Conservation (phyloP, 2,797 vertebrate species). For the Coracias cyanogaster region DNA sequence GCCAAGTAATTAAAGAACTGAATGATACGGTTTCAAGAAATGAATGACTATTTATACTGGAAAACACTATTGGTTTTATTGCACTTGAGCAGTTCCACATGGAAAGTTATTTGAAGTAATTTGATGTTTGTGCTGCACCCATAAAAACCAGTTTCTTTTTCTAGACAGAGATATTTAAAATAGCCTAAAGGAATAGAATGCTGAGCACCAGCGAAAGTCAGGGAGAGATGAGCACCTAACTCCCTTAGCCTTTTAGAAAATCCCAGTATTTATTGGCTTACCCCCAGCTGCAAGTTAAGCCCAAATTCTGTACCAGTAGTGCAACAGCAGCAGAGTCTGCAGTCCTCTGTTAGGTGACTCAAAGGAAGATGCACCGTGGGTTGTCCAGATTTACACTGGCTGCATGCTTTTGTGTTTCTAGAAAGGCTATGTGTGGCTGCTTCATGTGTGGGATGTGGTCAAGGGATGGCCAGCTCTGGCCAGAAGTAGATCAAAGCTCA, state of each 20-base stretch:
- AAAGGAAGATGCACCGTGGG: accelerated
- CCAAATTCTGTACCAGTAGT: neutral
- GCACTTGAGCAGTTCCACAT: conserved; percentile 15
- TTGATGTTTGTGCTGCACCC: neutral
- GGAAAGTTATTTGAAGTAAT: conserved; percentile 14
- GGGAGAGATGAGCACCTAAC: neutral
- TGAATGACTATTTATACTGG: conserved; percentile 6
- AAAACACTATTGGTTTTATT: conserved; percentile 21
- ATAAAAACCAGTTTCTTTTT: conserved; percentile 27
- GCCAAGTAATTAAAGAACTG: conserved; percentile 19
- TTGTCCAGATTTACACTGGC: neutral
- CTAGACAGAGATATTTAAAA: neutral
- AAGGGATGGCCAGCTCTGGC: neutral
- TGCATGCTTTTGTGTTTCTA: neutral
- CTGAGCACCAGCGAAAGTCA: neutral
- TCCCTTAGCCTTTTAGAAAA: neutral
- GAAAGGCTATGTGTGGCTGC: neutral
- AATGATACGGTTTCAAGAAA: conserved; percentile 43
- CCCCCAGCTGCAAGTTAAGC: neutral
- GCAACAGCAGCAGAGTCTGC: neutral
- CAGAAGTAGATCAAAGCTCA: neutral
- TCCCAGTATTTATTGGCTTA: neutral
- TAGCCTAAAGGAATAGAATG: neutral
- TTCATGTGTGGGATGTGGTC: neutral
- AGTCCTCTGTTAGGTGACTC: neutral